Conservation (phyloP, 2,797 vertebrate species). For the Macroramphosus scolopax region DNA sequence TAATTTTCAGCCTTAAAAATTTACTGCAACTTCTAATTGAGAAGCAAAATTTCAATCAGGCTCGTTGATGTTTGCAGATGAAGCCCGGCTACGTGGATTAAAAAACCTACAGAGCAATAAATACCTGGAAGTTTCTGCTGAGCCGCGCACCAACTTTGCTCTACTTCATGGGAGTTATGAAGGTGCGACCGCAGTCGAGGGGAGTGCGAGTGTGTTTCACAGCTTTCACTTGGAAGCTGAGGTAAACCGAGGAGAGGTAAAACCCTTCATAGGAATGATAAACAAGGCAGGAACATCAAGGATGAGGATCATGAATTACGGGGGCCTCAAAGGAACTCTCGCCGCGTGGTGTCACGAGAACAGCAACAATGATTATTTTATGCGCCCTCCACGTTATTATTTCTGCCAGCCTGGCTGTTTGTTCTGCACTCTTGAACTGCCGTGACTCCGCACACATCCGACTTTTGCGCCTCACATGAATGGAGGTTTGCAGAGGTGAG, state of each 20-base stretch:
- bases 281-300: constrained; percentile 31
- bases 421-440: constrained; percentile 30
- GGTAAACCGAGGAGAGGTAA: constrained; percentile 37
- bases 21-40: no score
- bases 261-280: constrained; percentile 27
- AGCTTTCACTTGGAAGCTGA: constrained; percentile 29
- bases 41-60: no score
- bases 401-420: constrained; percentile 33
- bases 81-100: constrained; percentile 25
- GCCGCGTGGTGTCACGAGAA: constrained; percentile 24
- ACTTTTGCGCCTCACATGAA: constrained; percentile 21
- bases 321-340: constrained; percentile 32
- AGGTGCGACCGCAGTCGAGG: constrained; percentile 39
- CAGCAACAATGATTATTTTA: constrained; percentile 44
- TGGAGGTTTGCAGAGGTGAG: constrained; percentile 19
- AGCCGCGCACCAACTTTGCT: constrained; percentile 48
- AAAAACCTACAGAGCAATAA: constrained; percentile 39
- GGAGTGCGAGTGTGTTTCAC: constrained; percentile 38
- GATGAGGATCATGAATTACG: constrained; percentile 22
- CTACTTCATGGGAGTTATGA: constrained; percentile 39
- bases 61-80: constrained; percentile 30
- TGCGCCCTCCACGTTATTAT: constrained; percentile 19
- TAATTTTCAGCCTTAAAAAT: no score
- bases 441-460: constrained; percentile 19
- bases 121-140: constrained; percentile 51